phyloP scores from a whole-genome alignment of 37 sponge, comb jelly and placozoan genomes.

The Cladorhizidae sp. region DNA sequence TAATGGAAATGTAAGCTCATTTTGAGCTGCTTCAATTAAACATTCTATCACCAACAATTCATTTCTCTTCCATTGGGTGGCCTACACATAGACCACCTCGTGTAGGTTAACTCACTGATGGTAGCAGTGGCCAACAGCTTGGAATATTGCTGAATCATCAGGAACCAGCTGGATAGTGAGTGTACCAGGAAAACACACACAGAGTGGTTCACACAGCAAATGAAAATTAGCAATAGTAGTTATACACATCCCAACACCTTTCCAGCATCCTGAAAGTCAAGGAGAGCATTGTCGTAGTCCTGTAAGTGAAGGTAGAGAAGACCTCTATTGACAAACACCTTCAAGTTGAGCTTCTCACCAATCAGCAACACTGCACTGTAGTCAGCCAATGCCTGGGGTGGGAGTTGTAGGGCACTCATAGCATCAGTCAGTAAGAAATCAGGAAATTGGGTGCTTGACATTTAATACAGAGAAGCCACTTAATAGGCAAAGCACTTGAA shows the following conservation, averaged over 20 bases:
- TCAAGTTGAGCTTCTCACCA: slow-evolving; percentile 2
- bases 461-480: no score
- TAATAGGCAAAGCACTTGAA: no score
- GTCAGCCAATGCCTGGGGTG: slow-evolving; percentile 75
- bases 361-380: slow-evolving; percentile 63
- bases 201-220: background rate
- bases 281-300: slow-evolving; percentile 78
- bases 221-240: background rate
- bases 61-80: no score
- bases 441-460: no score
- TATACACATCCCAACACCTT: background rate
- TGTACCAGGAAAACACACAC: background rate
- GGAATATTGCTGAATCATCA: slow-evolving; percentile 68
- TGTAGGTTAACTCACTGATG: slow-evolving; percentile 48
- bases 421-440: no score
- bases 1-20: no score
- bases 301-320: slow-evolving; percentile 73
- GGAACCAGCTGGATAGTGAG: slow-evolving; percentile 34
- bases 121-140: slow-evolving; percentile 90
- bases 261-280: slow-evolving; percentile 73
- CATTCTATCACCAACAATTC: no score
- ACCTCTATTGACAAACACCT: slow-evolving; percentile 91
- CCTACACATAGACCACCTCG: background rate
- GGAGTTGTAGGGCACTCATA: no score
- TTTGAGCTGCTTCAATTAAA: no score